A percentile compares a stretch with the other conserved stretches of the same genome.
Conservation (phyloP, 2,888 invertebrate species). For the Bibio marci region DNA sequence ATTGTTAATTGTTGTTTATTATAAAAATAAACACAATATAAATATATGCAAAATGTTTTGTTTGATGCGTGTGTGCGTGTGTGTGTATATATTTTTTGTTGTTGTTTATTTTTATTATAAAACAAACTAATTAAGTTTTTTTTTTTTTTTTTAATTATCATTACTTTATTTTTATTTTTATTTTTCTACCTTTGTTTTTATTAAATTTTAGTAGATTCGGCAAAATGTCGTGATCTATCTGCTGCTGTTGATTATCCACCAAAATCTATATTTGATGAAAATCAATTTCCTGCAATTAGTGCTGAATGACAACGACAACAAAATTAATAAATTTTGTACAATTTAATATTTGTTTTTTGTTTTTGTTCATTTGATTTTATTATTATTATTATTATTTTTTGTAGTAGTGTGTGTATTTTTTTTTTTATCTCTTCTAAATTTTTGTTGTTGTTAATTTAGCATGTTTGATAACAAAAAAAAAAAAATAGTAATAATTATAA, state of each 20-base stretch:
- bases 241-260: conserved; percentile 28
- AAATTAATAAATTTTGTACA: too few relatives aligned
- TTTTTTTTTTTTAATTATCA: not conserved
- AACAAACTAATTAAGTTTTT: not conserved
- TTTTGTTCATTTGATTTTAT: too few relatives aligned
- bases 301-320: conserved; percentile 9
- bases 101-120: not conserved
- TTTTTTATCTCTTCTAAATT: too few relatives aligned
- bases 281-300: conserved; percentile 24
- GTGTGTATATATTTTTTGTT: too few relatives aligned
- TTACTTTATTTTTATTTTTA: not conserved
- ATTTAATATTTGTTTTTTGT: too few relatives aligned
- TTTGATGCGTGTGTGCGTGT: too few relatives aligned
- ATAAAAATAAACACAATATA: not conserved
- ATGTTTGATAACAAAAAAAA: too few relatives aligned
- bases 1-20: not conserved
- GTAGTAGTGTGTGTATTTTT: too few relatives aligned
- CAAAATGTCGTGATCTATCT: conserved; percentile 26
- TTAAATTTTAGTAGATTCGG: conserved; percentile 20
- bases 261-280: conserved; percentile 25
- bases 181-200: not conserved
- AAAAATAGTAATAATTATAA: too few relatives aligned
- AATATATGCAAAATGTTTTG: too few relatives aligned
- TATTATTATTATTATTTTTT: too few relatives aligned
- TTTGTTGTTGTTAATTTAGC: too few relatives aligned